A percentile compares a stretch with the other conserved stretches of the same genome.
Evolutionary conservation across 2,888 invertebrate genomes (phyloP).

Genomic region (Emmelina monodactyla): DNA sequence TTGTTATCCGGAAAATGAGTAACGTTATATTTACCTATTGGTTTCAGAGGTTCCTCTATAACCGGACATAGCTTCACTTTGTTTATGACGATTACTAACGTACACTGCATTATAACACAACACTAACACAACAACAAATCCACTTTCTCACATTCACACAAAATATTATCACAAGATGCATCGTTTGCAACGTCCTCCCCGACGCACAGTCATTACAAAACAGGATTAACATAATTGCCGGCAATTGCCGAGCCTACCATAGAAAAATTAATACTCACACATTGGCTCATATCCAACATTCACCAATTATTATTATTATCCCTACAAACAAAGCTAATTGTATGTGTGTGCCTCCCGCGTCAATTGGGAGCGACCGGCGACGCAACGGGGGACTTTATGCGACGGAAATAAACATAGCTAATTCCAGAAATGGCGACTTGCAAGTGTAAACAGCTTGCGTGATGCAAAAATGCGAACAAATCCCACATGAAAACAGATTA

Average conservation of each 20-base stretch:
- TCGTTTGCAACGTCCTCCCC: constrained; percentile 46
- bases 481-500: constrained; percentile 5
- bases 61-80: constrained; percentile 54
- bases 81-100: constrained; percentile 57
- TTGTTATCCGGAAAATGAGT: no score
- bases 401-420: constrained; percentile 57
- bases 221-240: constrained; percentile 54
- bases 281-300: constrained; percentile 42
- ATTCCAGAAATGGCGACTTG: constrained; percentile 44
- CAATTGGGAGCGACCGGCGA: constrained; percentile 44
- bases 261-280: constrained; percentile 42
- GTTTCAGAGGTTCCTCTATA: constrained; percentile 41
- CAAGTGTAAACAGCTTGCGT: constrained; percentile 1
- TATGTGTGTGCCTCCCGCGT: constrained; percentile 57
- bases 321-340: constrained; percentile 55
- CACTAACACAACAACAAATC: constrained; percentile 30
- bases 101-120: constrained; percentile 54
- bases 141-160: constrained; percentile 39
- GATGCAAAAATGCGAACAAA: not conserved
- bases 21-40: constrained; percentile 32
- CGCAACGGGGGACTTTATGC: constrained; percentile 50
- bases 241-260: constrained; percentile 35
- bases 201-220: constrained; percentile 43
- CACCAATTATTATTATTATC: constrained; percentile 48
- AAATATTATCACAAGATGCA: constrained; percentile 44